A percentile compares a stretch with the other conserved stretches of the same genome.
Conservation (phyloP, 37 sponge, comb jelly and placozoan genomes). For the Bolinopsis microptera region DNA sequence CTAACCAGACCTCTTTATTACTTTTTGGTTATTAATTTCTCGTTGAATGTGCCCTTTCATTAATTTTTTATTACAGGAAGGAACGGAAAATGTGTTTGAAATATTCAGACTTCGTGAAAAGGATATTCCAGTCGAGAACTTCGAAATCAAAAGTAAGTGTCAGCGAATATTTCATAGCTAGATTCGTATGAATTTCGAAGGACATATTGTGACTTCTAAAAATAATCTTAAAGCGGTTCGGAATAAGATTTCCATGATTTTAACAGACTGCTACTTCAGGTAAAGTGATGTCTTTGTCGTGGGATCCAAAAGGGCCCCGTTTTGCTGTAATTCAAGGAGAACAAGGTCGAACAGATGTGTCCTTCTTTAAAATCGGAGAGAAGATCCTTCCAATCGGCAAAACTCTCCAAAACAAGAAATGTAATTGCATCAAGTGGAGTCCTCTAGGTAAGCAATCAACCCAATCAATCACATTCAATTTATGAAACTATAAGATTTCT, state of each 20-base stretch:
- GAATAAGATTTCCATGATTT: too few relatives aligned
- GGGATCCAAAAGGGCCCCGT: slow-evolving; percentile 90
- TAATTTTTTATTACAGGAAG: slow-evolving; percentile 73
- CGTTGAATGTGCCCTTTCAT: too few relatives aligned
- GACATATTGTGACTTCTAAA: not conserved
- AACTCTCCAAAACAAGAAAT: slow-evolving; percentile 52
- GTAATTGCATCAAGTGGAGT: slow-evolving; percentile 61
- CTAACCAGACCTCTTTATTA: too few relatives aligned
- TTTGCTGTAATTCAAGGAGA: slow-evolving; percentile 88
- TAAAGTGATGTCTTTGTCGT: slow-evolving; percentile 27
- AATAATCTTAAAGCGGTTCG: too few relatives aligned
- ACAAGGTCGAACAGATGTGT: slow-evolving; percentile 67
- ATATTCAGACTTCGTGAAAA: slow-evolving; percentile 86
- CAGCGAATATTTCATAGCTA: too few relatives aligned
- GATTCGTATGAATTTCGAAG: not conserved
- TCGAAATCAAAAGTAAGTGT: slow-evolving; percentile 90
- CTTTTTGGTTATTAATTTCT: too few relatives aligned
- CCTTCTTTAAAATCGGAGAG: slow-evolving; percentile 73
- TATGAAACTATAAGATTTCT: too few relatives aligned
- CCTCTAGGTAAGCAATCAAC: slow-evolving; percentile 14
- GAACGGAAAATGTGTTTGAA: slow-evolving; percentile 81
- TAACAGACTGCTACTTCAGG: too few relatives aligned
- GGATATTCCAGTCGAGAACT: slow-evolving; percentile 92
- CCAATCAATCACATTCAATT: too few relatives aligned
- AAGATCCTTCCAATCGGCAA: slow-evolving; percentile 54